Evolutionary conservation across 1,140 invertebrate species (phyloP), one percentile per base, ranked within the genome.

Genomic region (Leptinotarsa texana): DNA sequence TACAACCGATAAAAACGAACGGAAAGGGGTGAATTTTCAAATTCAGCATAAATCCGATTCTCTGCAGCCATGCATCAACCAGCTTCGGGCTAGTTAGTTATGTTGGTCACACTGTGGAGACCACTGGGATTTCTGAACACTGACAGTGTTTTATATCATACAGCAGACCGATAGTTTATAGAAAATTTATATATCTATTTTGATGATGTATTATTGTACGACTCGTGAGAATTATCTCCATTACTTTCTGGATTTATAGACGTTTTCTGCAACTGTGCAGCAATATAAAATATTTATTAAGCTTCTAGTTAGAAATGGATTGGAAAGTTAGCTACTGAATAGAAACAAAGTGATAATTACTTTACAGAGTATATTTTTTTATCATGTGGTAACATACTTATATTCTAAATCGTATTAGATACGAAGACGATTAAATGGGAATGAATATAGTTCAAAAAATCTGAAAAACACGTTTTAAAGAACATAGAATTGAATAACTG

Each of bases 121-220:
- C 75, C 68, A 62, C 27, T 67, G 73, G 77, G 73, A 74, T 63
- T 69, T 67, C 69, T 63, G 51, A 66, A 69, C 67, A 72, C 71
- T 74, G 78, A 75, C 78, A 76, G 78, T 75, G 75, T 79, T 79
- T 79, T 79, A 79, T 79, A 79, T 79, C 74, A 75, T 69, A 77
- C 76, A 49, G 72, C 74, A 75, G 72, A 70, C 71, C 78, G 77
- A 79, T 79, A 79, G 78, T 79, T 79, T 77, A 79, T 75, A 61
- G 75, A 27, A 79, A 79, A 79, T 79, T 79, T 79, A 79, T 79
- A 79, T 77, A 79, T 79, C 78, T 79, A 79, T 79, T 79, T 79
- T 73, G 78, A 79, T 79, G 78, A 79, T 79, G 73, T 79, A 79
- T 79, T 73, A 65, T 49, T 27, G 63, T 51, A 63, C 70, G 70